phyloP scores from a whole-genome alignment of 2,113 vertebrate species.

The Aegotheles bennettii region DNA sequence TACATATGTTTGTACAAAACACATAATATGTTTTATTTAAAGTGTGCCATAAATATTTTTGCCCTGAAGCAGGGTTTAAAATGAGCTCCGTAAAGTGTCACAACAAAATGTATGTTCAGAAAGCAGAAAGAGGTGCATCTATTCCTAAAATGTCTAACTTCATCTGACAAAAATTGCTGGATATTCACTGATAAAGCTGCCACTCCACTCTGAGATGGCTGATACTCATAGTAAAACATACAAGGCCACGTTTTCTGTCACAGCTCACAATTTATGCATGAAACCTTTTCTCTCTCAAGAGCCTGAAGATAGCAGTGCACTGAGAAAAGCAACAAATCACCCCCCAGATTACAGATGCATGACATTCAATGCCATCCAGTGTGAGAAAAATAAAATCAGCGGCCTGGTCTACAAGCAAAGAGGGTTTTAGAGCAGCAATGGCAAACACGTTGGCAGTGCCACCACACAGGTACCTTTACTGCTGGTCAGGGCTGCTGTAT shows the following conservation, averaged over 20 bases:
- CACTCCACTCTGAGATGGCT: background rate
- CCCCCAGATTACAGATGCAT: background rate
- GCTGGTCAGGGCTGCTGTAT: background rate
- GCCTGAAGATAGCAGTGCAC: background rate
- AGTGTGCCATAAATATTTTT: constrained; percentile 74
- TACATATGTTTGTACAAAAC: constrained; percentile 76
- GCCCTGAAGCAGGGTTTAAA: constrained; percentile 70
- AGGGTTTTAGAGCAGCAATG: background rate
- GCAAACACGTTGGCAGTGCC: accelerated
- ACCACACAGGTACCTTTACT: background rate
- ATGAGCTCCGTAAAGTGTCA: constrained; percentile 54
- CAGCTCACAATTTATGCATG: background rate
- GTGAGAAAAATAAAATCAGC: background rate
- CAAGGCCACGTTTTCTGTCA: background rate
- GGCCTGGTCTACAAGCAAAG: background rate
- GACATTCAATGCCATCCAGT: accelerated
- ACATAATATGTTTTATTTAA: constrained; percentile 78
- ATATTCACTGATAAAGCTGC: constrained; percentile 42
- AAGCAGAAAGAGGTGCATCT: constrained; percentile 53
- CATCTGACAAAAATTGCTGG: constrained; percentile 6
- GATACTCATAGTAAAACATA: background rate
- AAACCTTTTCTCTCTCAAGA: constrained; percentile 1
- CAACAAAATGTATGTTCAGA: constrained; percentile 51
- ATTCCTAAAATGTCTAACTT: constrained; percentile 53
- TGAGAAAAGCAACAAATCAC: background rate